A percentile compares a stretch with the other conserved stretches of the same genome.
Conservation (phyloP, 2,888 invertebrate species). For the Ennomos fuscantarius region DNA sequence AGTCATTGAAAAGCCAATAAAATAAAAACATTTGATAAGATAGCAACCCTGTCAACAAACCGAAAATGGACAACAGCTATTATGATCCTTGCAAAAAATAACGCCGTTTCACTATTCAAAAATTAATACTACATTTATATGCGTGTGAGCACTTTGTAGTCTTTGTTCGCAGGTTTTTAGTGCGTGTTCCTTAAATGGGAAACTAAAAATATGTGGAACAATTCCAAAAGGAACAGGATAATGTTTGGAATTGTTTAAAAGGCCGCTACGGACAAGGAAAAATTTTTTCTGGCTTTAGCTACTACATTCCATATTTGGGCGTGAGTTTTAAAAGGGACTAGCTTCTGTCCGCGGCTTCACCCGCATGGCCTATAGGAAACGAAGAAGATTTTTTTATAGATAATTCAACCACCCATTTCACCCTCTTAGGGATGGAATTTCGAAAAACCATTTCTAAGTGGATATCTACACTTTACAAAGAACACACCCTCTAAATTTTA, state of each 20-base stretch:
- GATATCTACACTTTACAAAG: too few relatives aligned
- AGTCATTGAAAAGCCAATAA: too few relatives aligned
- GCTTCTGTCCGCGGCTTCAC: too few relatives aligned
- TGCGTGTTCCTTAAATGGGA: conserved; percentile 6
- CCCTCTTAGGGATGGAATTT: too few relatives aligned
- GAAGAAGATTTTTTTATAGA: too few relatives aligned
- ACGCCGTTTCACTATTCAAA: conserved; percentile 20
- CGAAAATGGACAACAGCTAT: conserved; percentile 8
- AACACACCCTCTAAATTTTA: too few relatives aligned
- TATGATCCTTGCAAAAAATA: conserved; percentile 4
- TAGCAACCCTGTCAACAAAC: not conserved
- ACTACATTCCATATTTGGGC: too few relatives aligned
- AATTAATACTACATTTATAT: conserved; percentile 30
- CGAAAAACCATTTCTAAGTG: too few relatives aligned
- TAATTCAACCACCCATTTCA: too few relatives aligned
- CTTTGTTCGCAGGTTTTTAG: conserved; percentile 26
- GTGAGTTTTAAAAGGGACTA: too few relatives aligned
- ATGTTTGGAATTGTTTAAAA: conserved; percentile 21
- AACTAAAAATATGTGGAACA: conserved; percentile 18
- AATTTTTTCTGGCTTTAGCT: conserved; percentile 2
- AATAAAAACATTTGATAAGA: too few relatives aligned
- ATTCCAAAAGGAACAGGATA: conserved; percentile 20
- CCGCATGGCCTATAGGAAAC: too few relatives aligned
- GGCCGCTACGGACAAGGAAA: conserved; percentile 10
- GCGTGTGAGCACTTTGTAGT: conserved; percentile 24